These are phyloP conservation scores for Hypsopygia costalis DNA, from an alignment of 2,888 invertebrate species.

Conservation along the genomic window DNA sequence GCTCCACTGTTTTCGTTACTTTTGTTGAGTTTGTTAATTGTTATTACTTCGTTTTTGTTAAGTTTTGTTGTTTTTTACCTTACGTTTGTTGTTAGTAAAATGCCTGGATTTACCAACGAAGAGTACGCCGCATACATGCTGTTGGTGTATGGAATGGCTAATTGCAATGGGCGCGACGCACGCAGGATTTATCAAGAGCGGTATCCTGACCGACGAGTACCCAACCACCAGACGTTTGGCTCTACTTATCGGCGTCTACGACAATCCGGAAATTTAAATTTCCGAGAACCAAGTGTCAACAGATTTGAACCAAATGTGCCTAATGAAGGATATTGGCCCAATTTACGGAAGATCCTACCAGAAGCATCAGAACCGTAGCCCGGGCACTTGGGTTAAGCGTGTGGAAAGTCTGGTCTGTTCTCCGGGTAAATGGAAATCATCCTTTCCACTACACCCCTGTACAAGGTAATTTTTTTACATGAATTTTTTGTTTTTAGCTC, in stretches of 20 bases:
- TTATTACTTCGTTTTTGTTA: no score
- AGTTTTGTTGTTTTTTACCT: background rate
- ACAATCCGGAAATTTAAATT: conserved; percentile 13
- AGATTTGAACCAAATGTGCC: background rate
- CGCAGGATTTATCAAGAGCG: conserved; percentile 12
- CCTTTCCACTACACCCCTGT: conserved; percentile 17
- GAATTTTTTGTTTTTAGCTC: background rate
- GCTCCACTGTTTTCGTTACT: no score
- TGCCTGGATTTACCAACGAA: conserved; percentile 9
- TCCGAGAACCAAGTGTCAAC: conserved; percentile 4
- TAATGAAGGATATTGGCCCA: conserved; percentile 2
- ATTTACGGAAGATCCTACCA: conserved; percentile 6
- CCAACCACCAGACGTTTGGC: conserved; percentile 12
- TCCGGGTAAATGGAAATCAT: conserved; percentile 10
- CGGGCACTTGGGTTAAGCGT: conserved; percentile 1
- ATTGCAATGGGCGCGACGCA: conserved; percentile 10
- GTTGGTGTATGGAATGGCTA: conserved; percentile 12
- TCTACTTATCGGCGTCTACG: conserved; percentile 14
- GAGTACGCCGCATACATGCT: conserved; percentile 18
- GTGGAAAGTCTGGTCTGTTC: conserved; percentile 14
- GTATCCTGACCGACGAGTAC: conserved; percentile 14
- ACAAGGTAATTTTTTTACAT: no score
- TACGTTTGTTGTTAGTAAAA: background rate
- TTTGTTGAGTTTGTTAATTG: no score
- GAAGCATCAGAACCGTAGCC: conserved; percentile 10